Evolutionary conservation across 2,888 invertebrate genomes (phyloP).

Genomic region (Dioctria rufipes): DNA sequence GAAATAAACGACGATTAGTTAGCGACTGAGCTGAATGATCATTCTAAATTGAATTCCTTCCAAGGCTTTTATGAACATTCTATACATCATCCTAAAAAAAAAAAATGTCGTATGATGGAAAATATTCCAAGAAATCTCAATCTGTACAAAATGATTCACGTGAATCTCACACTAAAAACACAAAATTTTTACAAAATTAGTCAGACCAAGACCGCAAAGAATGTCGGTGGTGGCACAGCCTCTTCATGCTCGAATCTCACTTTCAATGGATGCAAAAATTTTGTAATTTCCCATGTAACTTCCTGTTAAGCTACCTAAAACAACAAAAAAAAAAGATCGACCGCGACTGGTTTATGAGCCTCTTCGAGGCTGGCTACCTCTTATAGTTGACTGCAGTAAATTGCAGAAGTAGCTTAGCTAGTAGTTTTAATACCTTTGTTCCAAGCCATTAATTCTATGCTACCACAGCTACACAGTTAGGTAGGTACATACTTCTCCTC

Average conservation of each 20-base stretch:
- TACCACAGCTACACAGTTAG: no score
- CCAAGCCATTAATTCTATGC: constrained; percentile 38
- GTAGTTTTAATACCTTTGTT: constrained; percentile 22
- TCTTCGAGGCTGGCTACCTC: background rate
- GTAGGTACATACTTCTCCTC: no score
- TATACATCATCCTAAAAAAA: constrained; percentile 11
- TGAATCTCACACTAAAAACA: background rate
- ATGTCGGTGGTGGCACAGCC: constrained; percentile 4
- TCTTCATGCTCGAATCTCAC: constrained; percentile 21
- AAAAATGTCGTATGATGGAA: background rate
- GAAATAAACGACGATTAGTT: no score
- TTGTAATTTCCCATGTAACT: constrained; percentile 48
- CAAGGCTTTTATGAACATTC: no score
- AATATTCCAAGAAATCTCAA: no score
- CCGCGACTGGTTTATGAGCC: constrained; percentile 40
- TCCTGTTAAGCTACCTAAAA: constrained; percentile 18
- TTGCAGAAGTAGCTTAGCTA: constrained; percentile 16
- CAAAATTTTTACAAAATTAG: background rate
- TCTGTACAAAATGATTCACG: background rate
- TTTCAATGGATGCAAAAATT: constrained; percentile 39
- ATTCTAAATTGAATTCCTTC: no score
- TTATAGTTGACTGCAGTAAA: background rate
- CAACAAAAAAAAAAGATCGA: constrained; percentile 21
- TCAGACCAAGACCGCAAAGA: constrained; percentile 22
- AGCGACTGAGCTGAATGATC: no score